phyloP scores from a whole-genome alignment of 2,888 invertebrate genomes.

The Arrhopalites spinosus region DNA sequence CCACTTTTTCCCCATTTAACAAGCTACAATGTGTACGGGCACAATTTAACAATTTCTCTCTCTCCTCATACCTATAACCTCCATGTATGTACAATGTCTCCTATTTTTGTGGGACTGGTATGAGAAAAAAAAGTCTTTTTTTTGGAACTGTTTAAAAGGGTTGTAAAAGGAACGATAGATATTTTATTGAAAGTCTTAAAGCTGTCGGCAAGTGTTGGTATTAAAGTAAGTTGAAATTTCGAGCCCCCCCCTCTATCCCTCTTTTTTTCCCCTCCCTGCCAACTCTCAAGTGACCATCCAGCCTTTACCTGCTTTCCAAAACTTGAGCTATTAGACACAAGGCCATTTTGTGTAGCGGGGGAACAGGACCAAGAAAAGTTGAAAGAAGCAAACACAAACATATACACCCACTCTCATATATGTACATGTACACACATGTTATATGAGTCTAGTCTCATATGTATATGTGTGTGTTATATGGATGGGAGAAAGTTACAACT shows the following conservation, averaged over 20 bases:
- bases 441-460: neutral
- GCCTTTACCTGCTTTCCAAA: neutral
- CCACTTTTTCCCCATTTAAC: too few species aligned
- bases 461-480: neutral
- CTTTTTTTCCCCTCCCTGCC: neutral
- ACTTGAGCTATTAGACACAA: neutral
- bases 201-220: conserved; percentile 9
- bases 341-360: neutral
- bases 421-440: too few species aligned
- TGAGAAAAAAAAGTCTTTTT: too few species aligned
- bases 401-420: too few species aligned
- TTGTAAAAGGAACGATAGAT: conserved; percentile 17
- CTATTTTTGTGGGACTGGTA: too few species aligned
- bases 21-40: too few species aligned
- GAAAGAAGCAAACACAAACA: too few species aligned
- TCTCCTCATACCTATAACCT: neutral
- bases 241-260: too few species aligned
- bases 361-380: neutral
- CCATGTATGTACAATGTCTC: too few species aligned
- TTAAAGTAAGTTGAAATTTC: neutral
- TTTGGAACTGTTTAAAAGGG: conserved; percentile 8
- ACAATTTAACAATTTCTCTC: neutral
- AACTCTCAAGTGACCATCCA: neutral
- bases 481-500: too few species aligned
- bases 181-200: conserved; percentile 17